Conservation (phyloP, 2,797 vertebrate species). For the Macropodus opercularis region DNA sequence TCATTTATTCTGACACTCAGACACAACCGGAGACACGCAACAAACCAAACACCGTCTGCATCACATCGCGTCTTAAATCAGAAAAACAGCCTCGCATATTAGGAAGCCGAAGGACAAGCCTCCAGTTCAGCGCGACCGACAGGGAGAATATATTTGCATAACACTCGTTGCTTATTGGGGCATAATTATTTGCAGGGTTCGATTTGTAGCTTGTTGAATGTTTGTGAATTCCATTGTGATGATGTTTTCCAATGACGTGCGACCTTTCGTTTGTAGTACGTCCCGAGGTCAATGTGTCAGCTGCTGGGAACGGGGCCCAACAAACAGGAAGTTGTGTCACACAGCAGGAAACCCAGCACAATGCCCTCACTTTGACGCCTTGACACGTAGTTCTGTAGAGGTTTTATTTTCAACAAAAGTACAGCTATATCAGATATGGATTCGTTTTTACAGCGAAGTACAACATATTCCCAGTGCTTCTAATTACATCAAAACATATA, state of each 20-base stretch:
- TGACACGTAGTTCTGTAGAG: slow-evolving; percentile 70
- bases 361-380: slow-evolving; percentile 49
- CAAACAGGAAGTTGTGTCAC: slow-evolving; percentile 69
- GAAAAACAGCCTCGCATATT: slow-evolving; percentile 44
- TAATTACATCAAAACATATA: slow-evolving; percentile 83
- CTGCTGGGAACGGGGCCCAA: slow-evolving; percentile 36
- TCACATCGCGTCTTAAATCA: slow-evolving; percentile 52
- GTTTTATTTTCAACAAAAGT: slow-evolving; percentile 84
- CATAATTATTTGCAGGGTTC: slow-evolving; percentile 22
- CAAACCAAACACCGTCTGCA: slow-evolving; percentile 18
- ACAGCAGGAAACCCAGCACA: slow-evolving; percentile 65
- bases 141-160: slow-evolving; percentile 51
- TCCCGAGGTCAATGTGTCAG: slow-evolving; percentile 44
- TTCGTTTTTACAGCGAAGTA: slow-evolving; percentile 81
- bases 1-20: slow-evolving; percentile 11
- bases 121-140: slow-evolving; percentile 32
- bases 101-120: slow-evolving; percentile 42
- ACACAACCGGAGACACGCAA: slow-evolving; percentile 17
- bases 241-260: neutral
- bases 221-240: slow-evolving; percentile 4
- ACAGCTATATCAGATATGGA: slow-evolving; percentile 83
- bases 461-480: slow-evolving; percentile 84
- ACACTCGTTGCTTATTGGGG: slow-evolving; percentile 61
- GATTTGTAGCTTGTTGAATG: slow-evolving; percentile 12
- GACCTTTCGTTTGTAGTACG: slow-evolving; percentile 5